These are phyloP conservation scores for Stenolophus ochropezus DNA, from an alignment of 2,888 invertebrate species.

Conservation along the genomic window DNA sequence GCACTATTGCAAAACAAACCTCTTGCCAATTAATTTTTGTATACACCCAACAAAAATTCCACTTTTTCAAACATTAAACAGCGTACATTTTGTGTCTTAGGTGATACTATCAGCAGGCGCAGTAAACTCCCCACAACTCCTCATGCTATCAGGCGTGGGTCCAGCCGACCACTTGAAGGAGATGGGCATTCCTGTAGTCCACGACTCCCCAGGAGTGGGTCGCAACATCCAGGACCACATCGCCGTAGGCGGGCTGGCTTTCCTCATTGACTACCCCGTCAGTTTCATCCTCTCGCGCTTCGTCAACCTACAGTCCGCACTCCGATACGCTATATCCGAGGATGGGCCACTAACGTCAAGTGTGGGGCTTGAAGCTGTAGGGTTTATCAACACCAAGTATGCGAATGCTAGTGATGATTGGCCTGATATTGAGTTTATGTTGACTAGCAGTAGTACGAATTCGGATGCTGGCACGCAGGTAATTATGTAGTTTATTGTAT, in stretches of 20 bases:
- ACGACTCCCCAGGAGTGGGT: constrained; percentile 89
- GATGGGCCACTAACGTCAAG: constrained; percentile 91
- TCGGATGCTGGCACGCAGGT: constrained; percentile 85
- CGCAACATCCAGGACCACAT: constrained; percentile 93
- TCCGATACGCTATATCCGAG: constrained; percentile 89
- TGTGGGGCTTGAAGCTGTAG: constrained; percentile 90
- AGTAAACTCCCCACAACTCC: constrained; percentile 91
- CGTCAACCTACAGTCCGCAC: constrained; percentile 87
- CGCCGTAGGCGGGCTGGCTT: constrained; percentile 88
- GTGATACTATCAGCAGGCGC: constrained; percentile 93
- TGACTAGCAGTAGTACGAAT: constrained; percentile 87
- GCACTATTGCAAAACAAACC: too few species aligned
- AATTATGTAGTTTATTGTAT: too few species aligned
- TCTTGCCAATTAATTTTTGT: too few species aligned
- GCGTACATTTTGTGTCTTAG: constrained; percentile 71
- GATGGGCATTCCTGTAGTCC: constrained; percentile 83
- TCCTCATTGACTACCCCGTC: constrained; percentile 86
- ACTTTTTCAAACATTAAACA: too few species aligned
- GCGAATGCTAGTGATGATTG: constrained; percentile 90
- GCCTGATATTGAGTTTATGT: constrained; percentile 95
- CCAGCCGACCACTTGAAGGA: constrained; percentile 83
- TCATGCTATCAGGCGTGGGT: constrained; percentile 93
- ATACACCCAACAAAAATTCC: too few species aligned
- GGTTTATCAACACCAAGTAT: constrained; percentile 91
- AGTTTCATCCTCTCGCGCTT: constrained; percentile 87